Conservation (phyloP, 2,797 vertebrate species). For the Gila robusta region DNA sequence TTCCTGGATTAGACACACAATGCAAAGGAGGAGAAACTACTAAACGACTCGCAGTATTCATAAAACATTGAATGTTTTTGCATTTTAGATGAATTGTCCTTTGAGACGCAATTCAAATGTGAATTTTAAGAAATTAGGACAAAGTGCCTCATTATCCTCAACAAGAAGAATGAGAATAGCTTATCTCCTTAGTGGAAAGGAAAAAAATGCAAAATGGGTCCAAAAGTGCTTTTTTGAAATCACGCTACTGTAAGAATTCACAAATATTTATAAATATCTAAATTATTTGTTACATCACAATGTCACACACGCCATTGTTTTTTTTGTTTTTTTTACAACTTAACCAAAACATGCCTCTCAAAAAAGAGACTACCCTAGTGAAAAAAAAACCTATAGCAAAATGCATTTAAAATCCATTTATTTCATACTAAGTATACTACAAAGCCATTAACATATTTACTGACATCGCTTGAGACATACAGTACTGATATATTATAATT, state of each 20-base stretch:
- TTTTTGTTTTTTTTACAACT: neutral
- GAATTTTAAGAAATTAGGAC: conserved; percentile 76
- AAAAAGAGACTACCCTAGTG: neutral
- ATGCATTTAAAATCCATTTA: no score
- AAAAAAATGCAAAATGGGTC: neutral
- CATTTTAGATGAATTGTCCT: conserved; percentile 63
- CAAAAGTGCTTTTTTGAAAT: neutral
- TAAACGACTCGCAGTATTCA: conserved; percentile 67
- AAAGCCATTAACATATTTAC: no score
- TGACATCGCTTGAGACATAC: no score
- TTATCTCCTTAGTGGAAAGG: conserved; percentile 15
- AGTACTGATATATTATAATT: no score
- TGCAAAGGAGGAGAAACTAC: conserved; percentile 57
- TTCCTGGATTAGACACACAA: conserved; percentile 72
- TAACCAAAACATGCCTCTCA: neutral
- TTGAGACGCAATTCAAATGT: conserved; percentile 79
- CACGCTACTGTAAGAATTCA: neutral
- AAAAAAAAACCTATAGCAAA: no score
- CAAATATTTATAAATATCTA: conserved; percentile 1
- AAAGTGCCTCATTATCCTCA: conserved; percentile 67
- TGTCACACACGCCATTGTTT: neutral
- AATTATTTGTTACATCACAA: conserved; percentile 5
- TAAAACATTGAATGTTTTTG: conserved; percentile 73
- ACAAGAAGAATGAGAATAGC: conserved; percentile 52
- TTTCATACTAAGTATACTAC: no score